Evolutionary conservation across 2,113 vertebrate genomes (phyloP).

Genomic region (Alethe diademata): DNA sequence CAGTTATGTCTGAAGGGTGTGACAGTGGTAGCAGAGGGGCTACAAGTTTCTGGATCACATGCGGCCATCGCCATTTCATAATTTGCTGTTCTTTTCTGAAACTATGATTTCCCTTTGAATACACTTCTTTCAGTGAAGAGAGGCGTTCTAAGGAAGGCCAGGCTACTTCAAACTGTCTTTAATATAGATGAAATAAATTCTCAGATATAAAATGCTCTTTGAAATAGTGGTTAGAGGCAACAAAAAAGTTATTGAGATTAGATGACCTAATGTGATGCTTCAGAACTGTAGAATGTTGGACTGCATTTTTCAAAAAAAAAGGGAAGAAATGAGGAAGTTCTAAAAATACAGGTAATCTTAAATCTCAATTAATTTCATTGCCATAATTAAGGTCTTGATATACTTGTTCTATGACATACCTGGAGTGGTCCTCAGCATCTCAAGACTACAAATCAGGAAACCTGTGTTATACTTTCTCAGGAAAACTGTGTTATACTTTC

Average conservation of each 20-base stretch:
- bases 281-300: neutral
- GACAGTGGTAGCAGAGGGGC: neutral
- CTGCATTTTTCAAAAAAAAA: neutral
- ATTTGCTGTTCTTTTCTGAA: neutral
- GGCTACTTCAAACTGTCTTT: neutral
- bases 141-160: neutral
- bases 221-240: neutral
- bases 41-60: neutral
- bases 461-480: neutral
- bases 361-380: neutral
- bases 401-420: neutral
- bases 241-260: neutral
- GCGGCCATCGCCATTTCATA: neutral
- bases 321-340: neutral
- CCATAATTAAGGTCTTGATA: neutral
- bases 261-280: neutral
- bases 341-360: neutral
- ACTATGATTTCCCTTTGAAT: neutral
- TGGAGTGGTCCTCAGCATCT: neutral
- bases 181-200: neutral
- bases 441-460: neutral
- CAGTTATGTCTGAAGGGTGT: neutral
- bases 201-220: neutral
- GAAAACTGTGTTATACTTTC: neutral
- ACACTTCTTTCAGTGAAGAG: neutral